phyloP scores from a whole-genome alignment of 2,113 vertebrate genomes.

The Theristicus caerulescens region DNA sequence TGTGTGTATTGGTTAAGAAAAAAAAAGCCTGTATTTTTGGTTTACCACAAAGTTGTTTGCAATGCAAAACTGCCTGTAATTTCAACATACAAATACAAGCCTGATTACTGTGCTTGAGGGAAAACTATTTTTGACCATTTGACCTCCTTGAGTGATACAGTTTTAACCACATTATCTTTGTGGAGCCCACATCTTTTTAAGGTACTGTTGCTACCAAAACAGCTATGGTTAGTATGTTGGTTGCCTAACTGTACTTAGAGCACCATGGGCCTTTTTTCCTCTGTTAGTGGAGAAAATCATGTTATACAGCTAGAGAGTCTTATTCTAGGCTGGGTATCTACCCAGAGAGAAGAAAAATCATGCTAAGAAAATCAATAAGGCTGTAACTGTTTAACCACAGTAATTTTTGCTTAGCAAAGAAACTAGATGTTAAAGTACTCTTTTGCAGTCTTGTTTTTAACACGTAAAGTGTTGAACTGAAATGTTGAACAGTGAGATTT shows the following conservation, averaged over 20 bases:
- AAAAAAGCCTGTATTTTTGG: not conserved
- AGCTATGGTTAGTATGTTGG: not conserved
- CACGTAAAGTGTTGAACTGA: not conserved
- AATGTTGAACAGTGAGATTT: not conserved
- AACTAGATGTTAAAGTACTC: not conserved
- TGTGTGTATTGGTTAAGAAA: not conserved
- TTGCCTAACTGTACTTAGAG: not conserved
- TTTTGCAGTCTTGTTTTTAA: not conserved
- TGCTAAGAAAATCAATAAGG: not conserved
- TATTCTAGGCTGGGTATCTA: not conserved
- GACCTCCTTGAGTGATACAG: not conserved
- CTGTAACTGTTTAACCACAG: not conserved
- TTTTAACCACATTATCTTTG: not conserved
- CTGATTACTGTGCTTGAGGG: not conserved
- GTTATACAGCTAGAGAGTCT: not conserved
- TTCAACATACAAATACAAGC: constrained; percentile 1
- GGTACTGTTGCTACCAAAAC: not conserved
- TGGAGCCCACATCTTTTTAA: not conserved
- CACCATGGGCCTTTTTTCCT: not conserved
- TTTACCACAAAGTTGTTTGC: constrained; percentile 30
- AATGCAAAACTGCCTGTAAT: constrained; percentile 28
- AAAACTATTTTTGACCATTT: constrained; percentile 26
- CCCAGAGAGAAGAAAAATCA: not conserved
- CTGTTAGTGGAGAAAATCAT: not conserved
- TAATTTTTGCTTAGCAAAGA: not conserved